Evolutionary conservation across 2,113 vertebrate species (phyloP).

Genomic region (Rallus limicola): DNA sequence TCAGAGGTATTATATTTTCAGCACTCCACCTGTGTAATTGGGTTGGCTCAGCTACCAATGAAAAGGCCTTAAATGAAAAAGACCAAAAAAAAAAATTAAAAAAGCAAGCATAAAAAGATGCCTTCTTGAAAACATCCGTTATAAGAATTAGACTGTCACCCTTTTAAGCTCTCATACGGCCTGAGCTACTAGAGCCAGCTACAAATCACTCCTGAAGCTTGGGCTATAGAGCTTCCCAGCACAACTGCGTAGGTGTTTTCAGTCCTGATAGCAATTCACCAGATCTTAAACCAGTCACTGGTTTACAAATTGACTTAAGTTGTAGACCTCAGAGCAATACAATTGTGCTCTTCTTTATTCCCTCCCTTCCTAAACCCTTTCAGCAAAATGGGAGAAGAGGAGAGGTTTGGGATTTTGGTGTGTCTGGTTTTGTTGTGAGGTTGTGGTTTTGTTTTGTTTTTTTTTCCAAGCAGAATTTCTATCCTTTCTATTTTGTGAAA

Average conservation of each 20-base stretch:
- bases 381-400: background rate
- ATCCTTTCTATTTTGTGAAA: background rate
- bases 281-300: conserved; percentile 7
- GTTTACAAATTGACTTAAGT: background rate
- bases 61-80: background rate
- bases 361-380: background rate
- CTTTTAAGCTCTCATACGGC: background rate
- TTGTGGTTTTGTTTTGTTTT: no score
- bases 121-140: background rate
- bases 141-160: background rate
- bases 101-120: background rate
- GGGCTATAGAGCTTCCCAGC: background rate
- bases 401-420: background rate
- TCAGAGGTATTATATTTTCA: background rate
- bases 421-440: no score
- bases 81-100: no score
- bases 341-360: background rate
- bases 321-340: background rate
- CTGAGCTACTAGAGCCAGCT: background rate
- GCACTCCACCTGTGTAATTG: background rate
- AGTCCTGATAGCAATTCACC: background rate
- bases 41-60: background rate
- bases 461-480: background rate
- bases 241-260: background rate
- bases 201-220: background rate